A percentile compares a stretch with the other conserved stretches of the same genome.
These are phyloP conservation scores for Phylloscopus whistleri DNA, from an alignment of 2,113 vertebrate genomes.

Conservation along the genomic window DNA sequence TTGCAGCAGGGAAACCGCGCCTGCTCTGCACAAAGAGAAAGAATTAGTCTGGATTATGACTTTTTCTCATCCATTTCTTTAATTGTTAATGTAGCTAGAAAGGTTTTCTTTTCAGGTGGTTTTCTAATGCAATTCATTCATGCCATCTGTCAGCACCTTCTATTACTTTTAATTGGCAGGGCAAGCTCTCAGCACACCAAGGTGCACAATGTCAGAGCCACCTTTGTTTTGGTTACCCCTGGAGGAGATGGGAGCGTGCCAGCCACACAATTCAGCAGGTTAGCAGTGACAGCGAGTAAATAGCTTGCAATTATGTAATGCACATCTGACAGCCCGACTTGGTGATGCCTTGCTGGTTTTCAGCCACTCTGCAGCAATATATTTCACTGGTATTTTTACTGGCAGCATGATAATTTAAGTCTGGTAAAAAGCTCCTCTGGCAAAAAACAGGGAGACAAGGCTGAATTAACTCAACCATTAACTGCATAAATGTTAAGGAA, in stretches of 20 bases:
- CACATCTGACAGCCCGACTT: background rate
- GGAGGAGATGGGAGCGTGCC: slow-evolving; percentile 23
- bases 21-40: background rate
- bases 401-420: slow-evolving; percentile 10
- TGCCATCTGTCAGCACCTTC: slow-evolving; percentile 42
- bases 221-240: slow-evolving; percentile 33
- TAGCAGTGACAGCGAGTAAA: slow-evolving; percentile 8
- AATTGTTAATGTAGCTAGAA: slow-evolving; percentile 15
- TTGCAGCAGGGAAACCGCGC: background rate
- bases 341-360: background rate
- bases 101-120: background rate
- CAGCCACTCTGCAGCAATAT: background rate
- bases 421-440: slow-evolving; percentile 5
- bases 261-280: slow-evolving; percentile 11
- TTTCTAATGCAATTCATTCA: background rate
- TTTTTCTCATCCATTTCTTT: background rate
- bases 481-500: background rate
- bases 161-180: background rate
- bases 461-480: background rate
- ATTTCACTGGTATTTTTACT: slow-evolving; percentile 19
- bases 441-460: background rate
- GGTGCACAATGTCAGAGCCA: slow-evolving; percentile 25
- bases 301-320: background rate
- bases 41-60: background rate
- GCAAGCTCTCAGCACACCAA: background rate